Percentiles rank a stretch among this genome's conserved stretches.
phyloP scores from a whole-genome alignment of 2,888 invertebrate species.

The Chorisops tibialis region DNA sequence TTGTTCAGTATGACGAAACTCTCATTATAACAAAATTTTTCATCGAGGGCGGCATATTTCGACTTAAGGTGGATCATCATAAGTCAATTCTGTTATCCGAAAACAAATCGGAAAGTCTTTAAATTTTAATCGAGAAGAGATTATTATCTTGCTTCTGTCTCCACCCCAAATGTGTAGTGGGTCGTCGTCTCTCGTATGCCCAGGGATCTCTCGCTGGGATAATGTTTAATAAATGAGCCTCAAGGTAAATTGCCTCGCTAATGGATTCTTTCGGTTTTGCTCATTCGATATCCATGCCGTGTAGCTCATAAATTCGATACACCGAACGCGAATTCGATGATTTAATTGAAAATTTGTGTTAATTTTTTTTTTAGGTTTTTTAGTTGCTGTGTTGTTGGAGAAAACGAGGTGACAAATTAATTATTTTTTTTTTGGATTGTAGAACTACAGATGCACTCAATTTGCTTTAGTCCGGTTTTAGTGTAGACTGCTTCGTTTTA shows the following conservation, averaged over 20 bases:
- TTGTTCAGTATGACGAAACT: not conserved
- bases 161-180: not conserved
- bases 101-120: slow-evolving; percentile 28
- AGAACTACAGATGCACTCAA: no score
- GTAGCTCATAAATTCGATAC: slow-evolving; percentile 1
- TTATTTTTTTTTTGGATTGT: no score
- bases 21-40: not conserved
- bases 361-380: no score
- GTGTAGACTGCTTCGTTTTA: no score
- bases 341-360: slow-evolving; percentile 25
- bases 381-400: no score
- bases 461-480: no score
- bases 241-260: slow-evolving; percentile 14
- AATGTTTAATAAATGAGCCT: slow-evolving; percentile 24
- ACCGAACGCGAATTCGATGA: slow-evolving; percentile 12
- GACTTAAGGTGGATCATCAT: slow-evolving; percentile 29
- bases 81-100: slow-evolving; percentile 32
- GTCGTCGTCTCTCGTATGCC: not conserved
- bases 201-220: not conserved
- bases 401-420: no score
- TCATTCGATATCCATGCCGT: slow-evolving; percentile 10
- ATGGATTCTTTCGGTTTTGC: slow-evolving; percentile 3
- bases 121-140: slow-evolving; percentile 24
- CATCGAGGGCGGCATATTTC: slow-evolving; percentile 2
- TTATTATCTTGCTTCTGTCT: not conserved